A percentile compares a stretch with the other conserved stretches of the same genome.
Evolutionary conservation across 2,113 vertebrate genomes (phyloP).

Genomic region (Calyptommatus sinebrachiatus): DNA sequence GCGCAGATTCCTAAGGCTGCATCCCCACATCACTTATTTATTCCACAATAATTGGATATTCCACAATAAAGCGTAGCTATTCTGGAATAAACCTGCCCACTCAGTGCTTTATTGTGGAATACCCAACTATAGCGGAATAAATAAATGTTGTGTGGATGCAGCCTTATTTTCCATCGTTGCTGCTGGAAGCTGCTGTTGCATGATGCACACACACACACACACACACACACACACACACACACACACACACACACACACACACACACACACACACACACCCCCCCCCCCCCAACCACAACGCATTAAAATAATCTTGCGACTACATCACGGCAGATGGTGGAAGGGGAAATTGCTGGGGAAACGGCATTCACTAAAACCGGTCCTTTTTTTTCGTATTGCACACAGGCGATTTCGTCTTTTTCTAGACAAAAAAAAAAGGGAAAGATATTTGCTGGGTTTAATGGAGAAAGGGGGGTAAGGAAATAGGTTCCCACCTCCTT

Average conservation of each 20-base stretch:
- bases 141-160: too few relatives aligned
- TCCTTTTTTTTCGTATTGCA: background rate
- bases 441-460: background rate
- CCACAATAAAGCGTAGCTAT: too few relatives aligned
- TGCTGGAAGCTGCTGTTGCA: too few relatives aligned
- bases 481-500: constrained; percentile 36
- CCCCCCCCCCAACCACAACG: constrained; percentile 30
- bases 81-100: too few relatives aligned
- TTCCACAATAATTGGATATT: too few relatives aligned
- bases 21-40: too few relatives aligned
- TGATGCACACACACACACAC: too few relatives aligned
- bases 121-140: too few relatives aligned
- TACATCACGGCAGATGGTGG: constrained; percentile 15
- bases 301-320: constrained; percentile 33
- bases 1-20: too few relatives aligned
- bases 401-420: background rate
- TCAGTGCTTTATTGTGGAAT: too few relatives aligned
- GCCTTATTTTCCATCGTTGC: too few relatives aligned
- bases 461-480: background rate
- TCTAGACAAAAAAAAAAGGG: background rate
- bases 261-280: background rate
- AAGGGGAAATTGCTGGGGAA: background rate
- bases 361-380: constrained; percentile 19
- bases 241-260: background rate
- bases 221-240: background rate